These are phyloP conservation scores for Brachionus sp. DNA, from an alignment of 1,140 invertebrate species.

Conservation along the genomic window DNA sequence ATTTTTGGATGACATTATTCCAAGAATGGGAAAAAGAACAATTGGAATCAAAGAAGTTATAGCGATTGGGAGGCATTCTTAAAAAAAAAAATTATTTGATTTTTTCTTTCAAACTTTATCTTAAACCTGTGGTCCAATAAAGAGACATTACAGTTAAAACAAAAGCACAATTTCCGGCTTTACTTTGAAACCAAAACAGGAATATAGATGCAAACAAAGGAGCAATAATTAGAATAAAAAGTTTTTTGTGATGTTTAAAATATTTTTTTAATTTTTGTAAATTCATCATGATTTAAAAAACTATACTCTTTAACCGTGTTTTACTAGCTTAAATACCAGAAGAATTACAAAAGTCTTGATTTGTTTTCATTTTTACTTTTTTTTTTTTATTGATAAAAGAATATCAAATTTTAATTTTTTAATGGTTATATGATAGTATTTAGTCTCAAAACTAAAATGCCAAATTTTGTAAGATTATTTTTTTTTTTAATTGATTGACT, in stretches of 20 bases:
- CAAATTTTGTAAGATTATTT: too few species aligned
- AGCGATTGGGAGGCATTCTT: conserved; percentile 57
- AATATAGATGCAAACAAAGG: background rate
- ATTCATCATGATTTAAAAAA: background rate
- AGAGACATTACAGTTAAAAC: background rate
- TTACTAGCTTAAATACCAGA: too few species aligned
- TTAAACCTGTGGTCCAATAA: background rate
- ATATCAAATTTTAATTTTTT: too few species aligned
- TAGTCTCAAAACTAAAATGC: too few species aligned
- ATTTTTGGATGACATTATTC: conserved; percentile 53
- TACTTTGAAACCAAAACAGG: background rate
- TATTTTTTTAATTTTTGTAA: background rate
- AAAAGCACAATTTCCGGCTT: background rate
- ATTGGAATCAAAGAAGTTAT: conserved; percentile 61
- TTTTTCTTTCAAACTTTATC: background rate
- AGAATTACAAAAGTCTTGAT: too few species aligned
- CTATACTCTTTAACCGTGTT: too few species aligned
- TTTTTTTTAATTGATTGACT: too few species aligned
- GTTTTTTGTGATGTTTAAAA: background rate
- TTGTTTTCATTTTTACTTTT: too few species aligned
- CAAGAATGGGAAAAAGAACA: conserved; percentile 59
- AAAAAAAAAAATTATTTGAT: background rate
- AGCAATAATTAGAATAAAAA: background rate
- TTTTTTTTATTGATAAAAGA: too few species aligned
- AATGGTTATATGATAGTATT: too few species aligned